These are phyloP conservation scores for Centropus bengalensis DNA, from an alignment of 2,113 vertebrate species.

Conservation along the genomic window DNA sequence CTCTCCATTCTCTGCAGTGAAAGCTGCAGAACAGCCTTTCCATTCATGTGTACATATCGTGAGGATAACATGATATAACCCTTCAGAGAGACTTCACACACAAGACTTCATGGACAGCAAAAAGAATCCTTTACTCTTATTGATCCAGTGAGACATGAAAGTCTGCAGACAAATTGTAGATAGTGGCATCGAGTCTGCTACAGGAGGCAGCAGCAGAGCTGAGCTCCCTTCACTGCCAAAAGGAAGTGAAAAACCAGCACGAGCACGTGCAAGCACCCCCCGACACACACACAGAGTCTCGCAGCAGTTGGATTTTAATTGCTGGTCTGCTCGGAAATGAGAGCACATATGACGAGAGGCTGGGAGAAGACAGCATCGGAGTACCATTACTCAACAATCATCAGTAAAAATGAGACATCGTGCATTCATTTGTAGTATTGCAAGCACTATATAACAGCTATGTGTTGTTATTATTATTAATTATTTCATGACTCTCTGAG, in stretches of 20 bases:
- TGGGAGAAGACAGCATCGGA: background rate
- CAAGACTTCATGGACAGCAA: background rate
- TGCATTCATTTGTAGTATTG: background rate
- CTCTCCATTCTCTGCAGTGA: background rate
- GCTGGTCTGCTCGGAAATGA: background rate
- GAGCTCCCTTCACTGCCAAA: background rate
- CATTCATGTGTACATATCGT: background rate
- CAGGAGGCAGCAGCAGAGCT: background rate
- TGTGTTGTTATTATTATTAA: background rate
- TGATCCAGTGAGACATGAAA: background rate
- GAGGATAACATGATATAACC: background rate
- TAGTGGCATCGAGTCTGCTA: background rate
- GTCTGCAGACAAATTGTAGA: background rate
- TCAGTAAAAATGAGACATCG: background rate
- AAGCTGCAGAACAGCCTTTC: background rate
- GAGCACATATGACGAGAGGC: background rate
- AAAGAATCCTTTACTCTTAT: background rate
- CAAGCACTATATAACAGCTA: slow-evolving; percentile 18
- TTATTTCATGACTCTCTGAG: slow-evolving; percentile 14
- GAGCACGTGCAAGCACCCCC: background rate
- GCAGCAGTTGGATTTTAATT: background rate
- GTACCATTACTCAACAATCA: background rate
- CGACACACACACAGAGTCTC: background rate
- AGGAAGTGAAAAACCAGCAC: background rate
- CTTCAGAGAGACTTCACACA: background rate